Percentiles rank a stretch among this genome's conserved stretches.
These are phyloP conservation scores for Frankliniella fusca DNA, from an alignment of 2,888 invertebrate species.

Conservation along the genomic window DNA sequence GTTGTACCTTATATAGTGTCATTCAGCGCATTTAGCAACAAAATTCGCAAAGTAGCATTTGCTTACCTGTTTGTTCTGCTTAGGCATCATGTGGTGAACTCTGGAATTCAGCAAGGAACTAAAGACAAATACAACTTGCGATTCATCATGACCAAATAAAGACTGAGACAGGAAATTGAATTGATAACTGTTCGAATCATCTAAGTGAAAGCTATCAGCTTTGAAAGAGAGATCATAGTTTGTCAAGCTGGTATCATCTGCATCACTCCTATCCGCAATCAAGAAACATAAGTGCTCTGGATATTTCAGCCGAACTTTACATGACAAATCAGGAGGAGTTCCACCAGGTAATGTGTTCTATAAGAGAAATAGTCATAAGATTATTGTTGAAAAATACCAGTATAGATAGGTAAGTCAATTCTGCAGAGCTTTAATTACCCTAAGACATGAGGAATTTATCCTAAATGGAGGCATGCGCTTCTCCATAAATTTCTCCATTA, in stretches of 20 bases:
- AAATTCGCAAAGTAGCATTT: no score
- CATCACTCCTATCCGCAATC: not conserved
- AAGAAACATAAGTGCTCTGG: not conserved
- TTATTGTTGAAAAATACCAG: no score
- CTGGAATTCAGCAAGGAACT: not conserved
- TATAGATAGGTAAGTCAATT: no score
- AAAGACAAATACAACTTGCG: not conserved
- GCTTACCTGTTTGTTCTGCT: not conserved
- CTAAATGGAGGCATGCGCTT: not conserved
- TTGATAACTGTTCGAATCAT: not conserved
- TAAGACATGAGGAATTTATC: not conserved
- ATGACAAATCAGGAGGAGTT: not conserved
- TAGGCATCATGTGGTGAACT: not conserved
- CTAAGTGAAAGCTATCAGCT: not conserved
- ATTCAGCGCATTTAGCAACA: no score
- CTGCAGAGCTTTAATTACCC: no score
- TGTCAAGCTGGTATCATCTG: not conserved
- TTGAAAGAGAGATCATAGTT: not conserved
- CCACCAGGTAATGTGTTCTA: not conserved
- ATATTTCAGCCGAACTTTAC: not conserved
- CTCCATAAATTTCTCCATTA: constrained; percentile 4
- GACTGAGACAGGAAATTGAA: not conserved
- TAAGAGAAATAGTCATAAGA: not conserved
- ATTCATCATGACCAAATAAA: not conserved
- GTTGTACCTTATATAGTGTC: no score